Base-by-base conservation (phyloP, 1,140 invertebrate species). In the Caenorhabditis tropicalis region DNA sequence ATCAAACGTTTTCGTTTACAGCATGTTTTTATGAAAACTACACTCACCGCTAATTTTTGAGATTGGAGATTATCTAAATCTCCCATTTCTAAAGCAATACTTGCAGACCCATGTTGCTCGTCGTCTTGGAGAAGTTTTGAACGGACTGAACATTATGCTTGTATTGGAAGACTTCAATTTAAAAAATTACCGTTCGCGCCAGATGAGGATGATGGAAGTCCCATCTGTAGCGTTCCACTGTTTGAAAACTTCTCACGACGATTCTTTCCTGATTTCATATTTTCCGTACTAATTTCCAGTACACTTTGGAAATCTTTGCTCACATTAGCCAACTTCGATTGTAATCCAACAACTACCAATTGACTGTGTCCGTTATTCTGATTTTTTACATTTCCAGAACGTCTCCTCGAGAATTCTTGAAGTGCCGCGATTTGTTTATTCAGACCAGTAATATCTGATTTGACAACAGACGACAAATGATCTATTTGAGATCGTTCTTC, bases 381-480 rank as follows among this genome's bases (percentile, higher is more conserved):
- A 93, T 92, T 97, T 96, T 89, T 94, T 94, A 56, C 94, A 94
- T 91, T 94, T 94, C 6, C 92, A 74, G 89, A 92, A 84, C 91
- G 85, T 43, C 83, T 58, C 51, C 51, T 79, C 29, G 79, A 83
- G 46, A 92, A 91, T 82, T 92, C 87, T 86, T 93, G 92, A 6
- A 94, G 87, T 82, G 92, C 90, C 15, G 96, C 96, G 90, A 99
- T 98, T 93, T 99, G 96, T 91, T 96, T 95, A 93, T 99, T 99
- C 81, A 99, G 93, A 89, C 95, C 95, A 91, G 94, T 95, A 80
- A 99, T 94, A 92, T 99, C 98, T 88, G 39, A 58, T 93, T 98
- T 99, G 36, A 99, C 98, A 58, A 98, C 98, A 89, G 96, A 96
- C 0, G 97, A 98, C 49, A 99, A 92, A 91, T 99, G 96, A 92